Conservation (phyloP, 2,888 invertebrate genomes). For the Lydus trimaculatus region DNA sequence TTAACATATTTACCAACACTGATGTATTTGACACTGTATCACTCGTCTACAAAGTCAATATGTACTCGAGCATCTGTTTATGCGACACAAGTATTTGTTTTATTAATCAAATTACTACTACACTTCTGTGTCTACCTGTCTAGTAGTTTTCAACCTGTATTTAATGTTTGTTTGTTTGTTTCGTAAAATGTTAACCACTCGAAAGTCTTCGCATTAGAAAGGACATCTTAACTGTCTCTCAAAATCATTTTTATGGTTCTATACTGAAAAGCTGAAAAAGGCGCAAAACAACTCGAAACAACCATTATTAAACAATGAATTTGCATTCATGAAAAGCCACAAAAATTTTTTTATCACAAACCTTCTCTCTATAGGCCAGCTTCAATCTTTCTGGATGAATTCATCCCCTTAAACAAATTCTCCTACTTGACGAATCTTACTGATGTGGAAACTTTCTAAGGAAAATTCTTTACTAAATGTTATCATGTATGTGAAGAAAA, state of each 20-base stretch:
- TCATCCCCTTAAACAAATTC: slow-evolving; percentile 25
- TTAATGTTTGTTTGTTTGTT: not conserved
- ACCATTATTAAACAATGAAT: not conserved
- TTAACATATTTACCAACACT: not conserved
- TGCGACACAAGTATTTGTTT: slow-evolving; percentile 22
- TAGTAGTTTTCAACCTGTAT: slow-evolving; percentile 8
- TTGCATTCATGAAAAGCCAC: too few relatives aligned
- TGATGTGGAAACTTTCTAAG: slow-evolving; percentile 26
- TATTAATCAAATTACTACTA: slow-evolving; percentile 27
- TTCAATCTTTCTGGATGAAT: slow-evolving; percentile 22
- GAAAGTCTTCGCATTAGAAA: not conserved
- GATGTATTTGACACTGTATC: slow-evolving; percentile 17
- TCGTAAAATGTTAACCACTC: not conserved
- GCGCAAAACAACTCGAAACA: not conserved
- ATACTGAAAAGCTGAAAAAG: not conserved
- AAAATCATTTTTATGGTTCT: not conserved
- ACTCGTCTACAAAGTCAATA: slow-evolving; percentile 27
- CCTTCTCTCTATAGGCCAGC: slow-evolving; percentile 16
- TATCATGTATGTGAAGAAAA: slow-evolving; percentile 10
- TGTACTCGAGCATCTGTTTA: slow-evolving; percentile 19
- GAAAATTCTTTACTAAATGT: slow-evolving; percentile 27
- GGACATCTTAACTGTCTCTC: not conserved
- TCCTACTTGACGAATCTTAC: slow-evolving; percentile 23
- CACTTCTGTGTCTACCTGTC: slow-evolving; percentile 8
- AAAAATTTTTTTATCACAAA: slow-evolving; percentile 3